Base-by-base conservation (phyloP, 2,797 vertebrate genomes). In the Alosa sapidissima region DNA sequence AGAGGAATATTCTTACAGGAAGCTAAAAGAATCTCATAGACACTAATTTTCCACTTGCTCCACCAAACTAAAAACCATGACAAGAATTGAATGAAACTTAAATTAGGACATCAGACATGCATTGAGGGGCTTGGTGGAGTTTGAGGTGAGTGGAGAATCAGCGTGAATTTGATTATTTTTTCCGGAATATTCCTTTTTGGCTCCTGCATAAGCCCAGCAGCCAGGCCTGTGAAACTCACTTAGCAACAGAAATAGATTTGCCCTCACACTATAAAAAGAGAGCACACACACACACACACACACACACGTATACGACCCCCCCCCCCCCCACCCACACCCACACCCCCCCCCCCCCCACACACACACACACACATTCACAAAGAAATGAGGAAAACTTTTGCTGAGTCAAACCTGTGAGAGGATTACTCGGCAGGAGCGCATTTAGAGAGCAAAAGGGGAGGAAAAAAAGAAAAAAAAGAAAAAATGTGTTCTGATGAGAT, bases 401-500 rank as follows among this genome's bases (percentile, higher is more conserved):
- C 45, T 82, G 78, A 86, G 75, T 84, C 82, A 84, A n/a, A 65
- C 24, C 48, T 72, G 65, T 33, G 65, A 72, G 28, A 72, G 65
- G 65, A 72, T 72, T 72, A 72, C 65, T 72, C 13, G 36, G 33
- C 11, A 72, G 65, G 33, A 72, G 89, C 58, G 47, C 82, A 55
- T 84, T 86, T 65, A 62, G 88, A 81, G 82, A 81, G 60, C 88
- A 86, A 85, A 75, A 62, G 49, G 65, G 84, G 85, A 87, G 45
- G 54, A 48, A 48, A 87, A 83, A 48, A 86, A 86, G 84, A 88
- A 72, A 33, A 65, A 9, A 33, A 28, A 28, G 8, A 3, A n/a
- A n/a, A n/a, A 28, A 28, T 28, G 0, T 28, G 28, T 28, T 28
- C n/a, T 72, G 65, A 72, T 72, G 28, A 72, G 65, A 72, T 72